Base-by-base conservation (phyloP, 1,140 invertebrate species). In the Diploscapter pachys region DNA sequence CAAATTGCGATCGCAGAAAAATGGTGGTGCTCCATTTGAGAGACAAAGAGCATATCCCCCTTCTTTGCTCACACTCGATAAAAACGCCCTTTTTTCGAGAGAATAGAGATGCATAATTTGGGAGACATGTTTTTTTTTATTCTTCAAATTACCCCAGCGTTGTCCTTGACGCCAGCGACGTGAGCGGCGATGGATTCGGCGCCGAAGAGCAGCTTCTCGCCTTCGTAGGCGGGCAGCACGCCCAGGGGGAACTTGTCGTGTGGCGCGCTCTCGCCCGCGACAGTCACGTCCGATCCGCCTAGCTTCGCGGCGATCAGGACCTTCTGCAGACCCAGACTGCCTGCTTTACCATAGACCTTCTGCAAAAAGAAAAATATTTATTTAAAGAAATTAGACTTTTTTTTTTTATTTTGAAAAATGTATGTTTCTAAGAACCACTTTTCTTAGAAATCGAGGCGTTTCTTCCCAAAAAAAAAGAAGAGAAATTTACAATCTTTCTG, bases 231-330 rank as follows among this genome's bases (percentile, higher is more conserved):
- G 49, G 84, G 84, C 67, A 82, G 78, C 11, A 80, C 63, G 69
- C 80, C 83, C 48, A 85, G 72, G 62, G 83, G 84, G 68, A 85
- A 86, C 56, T 82, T 82, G 54, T 80, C 75, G 31, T 63, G 56
- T 56, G 83, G 83, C 48, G 80, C 79, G 9, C 52, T 48, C 9
- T 64, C 76, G 63, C 57, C 72, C n/a, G 74, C 80, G 50, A 80
- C 72, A 51, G 75, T 71, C 11, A 86, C 73, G 8, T 81, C 65
- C 59, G 78, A 73, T n/a, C 72, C 67, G 48, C 72, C 83, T 31
- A 83, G 66, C 75, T 85, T 85, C 11, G 83, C 83, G 49, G 83
- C 85, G 75, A 86, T 74, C 53, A 85, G 66, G 8, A 86, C 84
- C 70, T 85, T 86, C 63, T 86, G 80, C 50, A 79, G 78, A 71